Percentiles rank a stretch among this genome's conserved stretches.
Evolutionary conservation across 2,797 vertebrate species (phyloP).

Genomic region (Pachyuromys duprasi): DNA sequence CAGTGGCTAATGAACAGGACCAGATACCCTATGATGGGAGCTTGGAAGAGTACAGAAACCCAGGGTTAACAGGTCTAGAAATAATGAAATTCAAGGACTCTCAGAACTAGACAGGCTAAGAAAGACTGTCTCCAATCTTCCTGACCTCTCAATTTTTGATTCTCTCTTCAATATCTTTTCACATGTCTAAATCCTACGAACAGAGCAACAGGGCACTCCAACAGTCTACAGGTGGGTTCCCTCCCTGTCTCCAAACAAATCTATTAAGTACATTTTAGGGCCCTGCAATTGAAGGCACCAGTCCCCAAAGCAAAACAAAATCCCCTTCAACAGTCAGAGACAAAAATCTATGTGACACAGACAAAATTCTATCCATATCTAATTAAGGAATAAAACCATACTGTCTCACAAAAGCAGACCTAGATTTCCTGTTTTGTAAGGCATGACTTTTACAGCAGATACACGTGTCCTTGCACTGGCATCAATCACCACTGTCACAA

Average conservation of each 20-base stretch:
- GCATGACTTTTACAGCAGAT: conserved; percentile 20
- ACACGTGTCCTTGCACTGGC: not conserved
- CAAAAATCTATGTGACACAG: not conserved
- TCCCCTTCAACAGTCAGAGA: not conserved
- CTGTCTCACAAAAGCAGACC: conserved; percentile 27
- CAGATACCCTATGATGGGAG: not conserved
- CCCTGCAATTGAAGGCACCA: not conserved
- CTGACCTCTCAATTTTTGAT: not conserved
- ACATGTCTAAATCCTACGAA: not conserved
- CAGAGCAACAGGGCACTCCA: conserved; percentile 15
- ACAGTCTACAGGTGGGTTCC: not conserved
- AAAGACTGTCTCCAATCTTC: conserved; percentile 40
- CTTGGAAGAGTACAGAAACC: not conserved
- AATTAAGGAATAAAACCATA: conserved; percentile 28
- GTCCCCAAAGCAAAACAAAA: not conserved
- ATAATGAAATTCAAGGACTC: conserved; percentile 30
- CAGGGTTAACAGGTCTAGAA: conserved; percentile 26
- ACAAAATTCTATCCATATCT: conserved; percentile 3
- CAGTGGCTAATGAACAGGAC: not conserved
- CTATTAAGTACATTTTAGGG: not conserved
- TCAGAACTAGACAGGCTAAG: conserved; percentile 9
- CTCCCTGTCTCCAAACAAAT: conserved; percentile 15
- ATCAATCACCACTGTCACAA: not conserved
- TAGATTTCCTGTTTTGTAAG: conserved; percentile 21
- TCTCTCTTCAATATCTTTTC: not conserved